Base-by-base conservation (phyloP, 2,797 vertebrate genomes). In the Tolypeutes matacus region DNA sequence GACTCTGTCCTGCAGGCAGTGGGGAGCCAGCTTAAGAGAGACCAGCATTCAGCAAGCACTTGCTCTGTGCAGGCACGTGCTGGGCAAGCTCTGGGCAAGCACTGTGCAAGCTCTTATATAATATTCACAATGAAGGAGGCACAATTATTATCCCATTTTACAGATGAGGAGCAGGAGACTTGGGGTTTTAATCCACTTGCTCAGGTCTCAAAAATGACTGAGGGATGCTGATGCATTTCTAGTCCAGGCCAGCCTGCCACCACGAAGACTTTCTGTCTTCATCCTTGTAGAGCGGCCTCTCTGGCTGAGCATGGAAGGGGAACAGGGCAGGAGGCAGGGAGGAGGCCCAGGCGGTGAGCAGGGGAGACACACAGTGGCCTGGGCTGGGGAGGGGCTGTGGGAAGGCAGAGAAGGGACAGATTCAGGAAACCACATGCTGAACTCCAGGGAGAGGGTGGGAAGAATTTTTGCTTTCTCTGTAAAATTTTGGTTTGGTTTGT, bases 341-440 rank as follows among this genome's bases (percentile, higher is more conserved):
- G 70, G 36, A 31, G 23, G 36, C 46, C 31, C 1, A 18, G 12
- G 78, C 29, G 11, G 2, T 4, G 21, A 11, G 5, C 17, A 10
- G 14, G 46, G 11, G 1, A 12, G 39, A 1, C 21, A 7, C 49
- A 0, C 21, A 7, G 83, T 34, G 34, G 65, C 53, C 73, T 21
- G 53, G 51, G 23, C 21, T 1, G 13, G 10, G 13, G 7, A 53
- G 21, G n/a, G 62, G 60, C 85, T 18, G 34, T 1, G 18, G 58
- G 56, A 15, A 15, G 67, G 31, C 64, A 4, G 46, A 15, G 34
- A 20, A 27, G 11, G 5, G 72, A 23, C 12, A 36, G 27, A 4
- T 2, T 5, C 11, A 0, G 27, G 69, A 46, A 36, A 1, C n/a
- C 21, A 0, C 0, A 25, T 0, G 27, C 88, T 4, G 80, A 65